Base-by-base conservation (phyloP, 64 coral and sea anemone genomes). In the Acropora tenuis region DNA sequence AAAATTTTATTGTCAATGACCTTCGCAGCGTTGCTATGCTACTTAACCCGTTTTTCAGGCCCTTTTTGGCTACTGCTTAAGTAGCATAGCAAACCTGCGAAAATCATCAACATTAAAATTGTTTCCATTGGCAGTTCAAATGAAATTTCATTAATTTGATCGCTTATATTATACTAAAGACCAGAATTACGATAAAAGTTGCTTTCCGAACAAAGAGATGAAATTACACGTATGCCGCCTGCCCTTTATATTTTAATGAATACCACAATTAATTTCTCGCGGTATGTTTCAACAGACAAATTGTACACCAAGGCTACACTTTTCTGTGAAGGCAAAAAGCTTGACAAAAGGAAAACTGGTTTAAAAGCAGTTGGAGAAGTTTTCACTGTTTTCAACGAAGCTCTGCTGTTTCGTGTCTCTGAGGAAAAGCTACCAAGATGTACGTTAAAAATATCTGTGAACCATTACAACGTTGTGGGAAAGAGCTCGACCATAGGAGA, bases 381-480 rank as follows among this genome's bases (percentile, higher is more conserved):
- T 83, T 91, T 76, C 83, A 97, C 95, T 69, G 82, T 94, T 17
- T 97, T 97, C 84, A 97, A 97, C 83, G 95, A 97, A 65, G 92
- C 84, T 72, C 74, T 97, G 46, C 44, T 97, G 41, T 97, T 97
- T 82, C 95, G 92, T 63, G 92, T 97, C 19, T 60, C 92, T 43
- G 89, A 86, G 40, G 92, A 88, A 2, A 77, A 76, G 18, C 76
- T 97, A 1, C 82, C 87, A 6, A 69, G 19, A 6, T 90, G 83
- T 63, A 69, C 85, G 7, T 47, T 97, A 46, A 94, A 76, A 72
- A 87, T 97, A 20, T 90, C 95, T 2, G 77, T 97, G 13, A 94
- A 93, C 43, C 92, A 92, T 17, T 97, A 97, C 50, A 97, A 97
- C 50, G 88, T 97, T 1, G 81, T 97, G 8, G 95, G 92, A 8